These are phyloP conservation scores for Drosophila miranda DNA, from an alignment of 1,140 invertebrate species.

Conservation along the genomic window DNA sequence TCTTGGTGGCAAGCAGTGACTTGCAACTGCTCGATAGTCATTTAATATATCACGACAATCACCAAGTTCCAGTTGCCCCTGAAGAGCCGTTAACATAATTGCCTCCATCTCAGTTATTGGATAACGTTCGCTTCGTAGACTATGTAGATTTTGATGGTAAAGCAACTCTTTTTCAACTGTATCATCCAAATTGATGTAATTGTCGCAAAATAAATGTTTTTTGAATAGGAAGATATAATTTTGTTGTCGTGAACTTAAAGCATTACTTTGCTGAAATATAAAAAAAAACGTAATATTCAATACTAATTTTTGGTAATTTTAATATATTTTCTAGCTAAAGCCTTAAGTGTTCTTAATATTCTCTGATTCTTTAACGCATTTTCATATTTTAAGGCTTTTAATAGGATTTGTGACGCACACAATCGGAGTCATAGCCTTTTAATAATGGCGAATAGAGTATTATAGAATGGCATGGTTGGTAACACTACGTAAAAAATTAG, in stretches of 20 bases:
- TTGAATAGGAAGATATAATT: constrained; percentile 91
- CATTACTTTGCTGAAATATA: constrained; percentile 34
- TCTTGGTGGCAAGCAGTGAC: constrained; percentile 92
- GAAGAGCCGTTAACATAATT: constrained; percentile 96
- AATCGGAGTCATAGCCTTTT: too few species aligned
- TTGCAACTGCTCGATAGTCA: constrained; percentile 89
- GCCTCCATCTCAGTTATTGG: constrained; percentile 96
- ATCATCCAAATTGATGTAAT: constrained; percentile 92
- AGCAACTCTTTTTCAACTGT: constrained; percentile 97
- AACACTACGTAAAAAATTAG: too few species aligned
- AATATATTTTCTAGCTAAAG: background rate
- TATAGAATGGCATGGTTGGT: too few species aligned
- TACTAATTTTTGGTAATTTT: background rate
- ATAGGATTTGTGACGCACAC: too few species aligned
- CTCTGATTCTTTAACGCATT: too few species aligned
- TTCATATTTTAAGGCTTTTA: too few species aligned
- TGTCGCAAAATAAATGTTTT: constrained; percentile 96
- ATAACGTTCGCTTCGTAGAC: constrained; percentile 93
- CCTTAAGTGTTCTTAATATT: too few species aligned
- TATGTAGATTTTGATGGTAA: constrained; percentile 97
- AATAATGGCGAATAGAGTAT: too few species aligned
- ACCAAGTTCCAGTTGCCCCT: constrained; percentile 95
- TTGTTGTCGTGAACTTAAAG: constrained; percentile 53
- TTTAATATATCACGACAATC: constrained; percentile 88
- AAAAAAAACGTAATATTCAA: background rate